phyloP scores from a whole-genome alignment of 2,888 invertebrate species.

The Gonocerus acuteangulatus region DNA sequence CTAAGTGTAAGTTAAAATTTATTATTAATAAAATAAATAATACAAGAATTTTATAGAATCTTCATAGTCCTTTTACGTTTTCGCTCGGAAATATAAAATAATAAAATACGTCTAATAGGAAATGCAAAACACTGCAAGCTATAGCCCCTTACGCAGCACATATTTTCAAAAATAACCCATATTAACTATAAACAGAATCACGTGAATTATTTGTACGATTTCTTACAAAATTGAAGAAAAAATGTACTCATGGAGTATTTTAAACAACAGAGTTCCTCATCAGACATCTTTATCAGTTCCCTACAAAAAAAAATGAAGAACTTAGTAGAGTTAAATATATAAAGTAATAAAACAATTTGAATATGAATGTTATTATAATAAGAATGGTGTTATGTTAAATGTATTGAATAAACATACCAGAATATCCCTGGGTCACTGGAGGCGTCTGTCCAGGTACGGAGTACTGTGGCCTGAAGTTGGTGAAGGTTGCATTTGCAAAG shows the following conservation, averaged over 20 bases:
- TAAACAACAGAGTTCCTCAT: background rate
- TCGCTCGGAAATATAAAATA: background rate
- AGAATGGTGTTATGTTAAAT: too few relatives aligned
- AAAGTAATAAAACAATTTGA: too few relatives aligned
- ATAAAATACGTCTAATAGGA: slow-evolving; percentile 11
- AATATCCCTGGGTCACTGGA: slow-evolving; percentile 31
- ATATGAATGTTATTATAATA: too few relatives aligned
- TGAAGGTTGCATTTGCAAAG: slow-evolving; percentile 71
- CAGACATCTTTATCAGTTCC: slow-evolving; percentile 10
- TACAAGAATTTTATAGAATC: background rate
- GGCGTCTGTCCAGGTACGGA: slow-evolving; percentile 55
- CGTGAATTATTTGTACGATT: background rate
- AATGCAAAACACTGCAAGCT: background rate
- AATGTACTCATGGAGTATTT: slow-evolving; percentile 7
- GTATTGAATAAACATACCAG: too few relatives aligned
- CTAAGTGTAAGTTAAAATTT: slow-evolving; percentile 12
- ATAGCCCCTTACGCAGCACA: background rate
- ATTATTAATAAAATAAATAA: slow-evolving; percentile 12
- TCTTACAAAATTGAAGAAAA: background rate
- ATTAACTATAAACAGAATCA: background rate
- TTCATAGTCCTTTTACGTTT: too few relatives aligned
- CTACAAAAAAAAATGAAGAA: slow-evolving; percentile 10
- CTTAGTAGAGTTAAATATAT: background rate
- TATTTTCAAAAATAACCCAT: background rate
- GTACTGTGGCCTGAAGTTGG: slow-evolving; percentile 85